These are phyloP conservation scores for Hirundo rustica DNA, from an alignment of 2,797 vertebrate genomes.

Conservation along the genomic window DNA sequence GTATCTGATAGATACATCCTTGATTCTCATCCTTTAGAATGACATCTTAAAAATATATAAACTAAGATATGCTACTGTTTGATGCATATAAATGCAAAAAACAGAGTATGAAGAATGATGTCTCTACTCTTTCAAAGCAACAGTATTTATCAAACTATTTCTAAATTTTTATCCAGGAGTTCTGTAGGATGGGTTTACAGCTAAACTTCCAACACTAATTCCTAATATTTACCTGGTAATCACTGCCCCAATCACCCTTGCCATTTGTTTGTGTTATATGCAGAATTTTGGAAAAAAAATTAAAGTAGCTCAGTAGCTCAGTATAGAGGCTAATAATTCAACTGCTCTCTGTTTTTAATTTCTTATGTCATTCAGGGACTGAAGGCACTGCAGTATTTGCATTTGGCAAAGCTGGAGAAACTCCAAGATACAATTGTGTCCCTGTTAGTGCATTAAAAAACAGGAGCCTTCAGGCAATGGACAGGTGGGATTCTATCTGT, in stretches of 20 bases:
- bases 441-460: neutral
- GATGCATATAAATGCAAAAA: neutral
- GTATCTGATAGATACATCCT: neutral
- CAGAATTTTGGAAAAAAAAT: neutral
- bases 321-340: neutral
- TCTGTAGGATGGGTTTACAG: neutral
- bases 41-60: neutral
- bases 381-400: neutral
- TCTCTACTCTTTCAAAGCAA: neutral
- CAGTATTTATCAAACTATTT: neutral
- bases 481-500: neutral
- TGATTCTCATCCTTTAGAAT: neutral
- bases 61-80: neutral
- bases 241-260: neutral
- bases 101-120: neutral
- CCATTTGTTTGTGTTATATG: neutral
- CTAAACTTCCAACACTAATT: neutral
- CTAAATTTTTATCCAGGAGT: neutral
- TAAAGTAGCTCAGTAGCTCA: neutral
- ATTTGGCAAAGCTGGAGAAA: neutral
- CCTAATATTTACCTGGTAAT: neutral
- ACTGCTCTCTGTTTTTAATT: neutral
- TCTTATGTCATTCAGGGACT: neutral
- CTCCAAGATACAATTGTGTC: accelerated
- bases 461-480: neutral